These are phyloP conservation scores for Mylabris phalerata DNA, from an alignment of 1,140 invertebrate genomes.

Conservation along the genomic window DNA sequence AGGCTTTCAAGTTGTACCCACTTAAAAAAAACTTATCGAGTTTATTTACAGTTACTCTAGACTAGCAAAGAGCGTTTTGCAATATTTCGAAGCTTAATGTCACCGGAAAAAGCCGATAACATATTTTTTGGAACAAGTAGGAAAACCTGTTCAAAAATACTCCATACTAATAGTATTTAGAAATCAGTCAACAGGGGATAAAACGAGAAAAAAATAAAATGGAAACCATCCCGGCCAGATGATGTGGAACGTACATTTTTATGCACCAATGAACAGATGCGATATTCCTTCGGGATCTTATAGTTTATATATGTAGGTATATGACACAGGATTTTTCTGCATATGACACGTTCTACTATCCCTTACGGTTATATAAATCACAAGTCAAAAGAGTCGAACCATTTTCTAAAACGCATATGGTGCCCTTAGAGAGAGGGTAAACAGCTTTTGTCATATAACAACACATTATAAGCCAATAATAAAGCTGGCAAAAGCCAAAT, in stretches of 20 bases:
- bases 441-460: conserved; percentile 8
- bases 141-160: no score
- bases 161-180: no score
- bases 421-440: conserved; percentile 12
- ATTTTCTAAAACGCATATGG: conserved; percentile 11
- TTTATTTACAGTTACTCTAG: no score
- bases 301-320: conserved; percentile 1
- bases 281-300: conserved; percentile 8
- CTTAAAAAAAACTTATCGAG: no score
- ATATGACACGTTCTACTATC: conserved; percentile 7
- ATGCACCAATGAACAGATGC: conserved; percentile 12
- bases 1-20: no score
- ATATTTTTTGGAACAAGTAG: no score
- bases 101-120: no score
- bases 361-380: conserved; percentile 10
- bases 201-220: conserved; percentile 7
- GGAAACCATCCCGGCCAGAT: conserved; percentile 5
- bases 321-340: conserved; percentile 6
- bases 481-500: not conserved
- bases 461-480: conserved; percentile 3
- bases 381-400: conserved; percentile 11
- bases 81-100: no score
- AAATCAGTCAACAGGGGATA: no score
- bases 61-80: no score
- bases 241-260: conserved; percentile 12